Evolutionary conservation across 2,113 vertebrate species (phyloP).

Genomic region (Anguilla japonica): DNA sequence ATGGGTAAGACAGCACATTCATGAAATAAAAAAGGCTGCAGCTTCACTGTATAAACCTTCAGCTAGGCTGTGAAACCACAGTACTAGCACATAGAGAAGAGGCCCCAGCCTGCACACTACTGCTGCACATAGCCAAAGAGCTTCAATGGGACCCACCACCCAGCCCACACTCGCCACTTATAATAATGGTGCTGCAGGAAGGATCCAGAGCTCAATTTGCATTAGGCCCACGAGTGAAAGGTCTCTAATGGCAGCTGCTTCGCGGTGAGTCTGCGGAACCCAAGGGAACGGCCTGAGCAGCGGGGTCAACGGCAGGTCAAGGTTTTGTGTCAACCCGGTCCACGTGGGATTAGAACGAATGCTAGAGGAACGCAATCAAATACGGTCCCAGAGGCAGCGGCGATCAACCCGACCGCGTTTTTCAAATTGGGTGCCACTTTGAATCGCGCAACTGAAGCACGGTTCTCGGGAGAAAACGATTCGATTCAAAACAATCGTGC

Average conservation of each 20-base stretch:
- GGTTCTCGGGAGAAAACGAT: neutral
- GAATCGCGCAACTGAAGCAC: neutral
- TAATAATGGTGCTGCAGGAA: neutral
- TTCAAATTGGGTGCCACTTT: neutral
- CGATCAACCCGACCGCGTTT: neutral
- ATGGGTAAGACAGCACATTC: neutral
- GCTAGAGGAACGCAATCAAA: neutral
- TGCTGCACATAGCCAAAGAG: too few relatives aligned
- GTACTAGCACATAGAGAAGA: too few relatives aligned
- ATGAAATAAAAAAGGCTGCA: neutral
- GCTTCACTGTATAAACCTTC: neutral
- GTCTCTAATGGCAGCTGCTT: neutral
- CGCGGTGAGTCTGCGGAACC: neutral
- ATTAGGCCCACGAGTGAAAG: neutral
- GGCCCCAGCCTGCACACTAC: too few relatives aligned
- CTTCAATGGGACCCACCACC: too few relatives aligned
- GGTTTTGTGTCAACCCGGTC: neutral
- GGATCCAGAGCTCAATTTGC: neutral
- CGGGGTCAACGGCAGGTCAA: slow-evolving; percentile 3
- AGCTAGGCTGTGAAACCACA: neutral
- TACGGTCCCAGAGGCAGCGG: too few relatives aligned
- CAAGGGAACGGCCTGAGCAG: neutral
- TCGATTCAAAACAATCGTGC: neutral
- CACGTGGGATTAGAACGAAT: neutral
- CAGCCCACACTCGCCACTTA: too few relatives aligned